A percentile compares a stretch with the other conserved stretches of the same genome.
Evolutionary conservation across 2,113 vertebrate genomes (phyloP).

Genomic region (Engystomops pustulosus): DNA sequence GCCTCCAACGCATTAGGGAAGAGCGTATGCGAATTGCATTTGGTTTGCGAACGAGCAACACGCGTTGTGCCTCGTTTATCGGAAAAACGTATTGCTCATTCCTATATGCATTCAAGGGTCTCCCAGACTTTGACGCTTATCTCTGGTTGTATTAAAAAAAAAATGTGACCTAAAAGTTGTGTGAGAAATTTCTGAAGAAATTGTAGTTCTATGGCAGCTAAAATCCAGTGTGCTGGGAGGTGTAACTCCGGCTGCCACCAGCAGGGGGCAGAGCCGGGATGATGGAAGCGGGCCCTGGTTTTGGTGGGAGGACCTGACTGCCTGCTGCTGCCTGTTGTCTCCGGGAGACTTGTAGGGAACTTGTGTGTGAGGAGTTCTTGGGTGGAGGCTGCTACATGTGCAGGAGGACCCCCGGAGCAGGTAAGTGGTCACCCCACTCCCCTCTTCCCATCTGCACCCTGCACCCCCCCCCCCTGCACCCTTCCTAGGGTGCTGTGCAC

Average conservation of each 20-base stretch:
- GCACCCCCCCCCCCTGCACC: background rate
- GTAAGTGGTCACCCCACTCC: background rate
- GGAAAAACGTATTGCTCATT: no score
- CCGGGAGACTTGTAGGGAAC: constrained; percentile 17
- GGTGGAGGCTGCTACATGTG: constrained; percentile 24
- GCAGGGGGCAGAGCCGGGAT: background rate
- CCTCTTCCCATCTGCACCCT: background rate
- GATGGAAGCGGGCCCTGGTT: background rate
- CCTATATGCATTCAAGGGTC: no score
- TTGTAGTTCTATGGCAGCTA: no score
- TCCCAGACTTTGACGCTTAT: no score
- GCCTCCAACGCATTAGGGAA: no score
- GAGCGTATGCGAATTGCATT: no score
- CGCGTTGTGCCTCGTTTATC: no score
- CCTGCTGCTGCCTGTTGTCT: constrained; percentile 38
- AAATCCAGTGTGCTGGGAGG: no score
- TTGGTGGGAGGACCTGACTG: constrained; percentile 20
- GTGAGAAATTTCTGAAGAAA: no score
- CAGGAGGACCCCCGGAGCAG: constrained; percentile 25
- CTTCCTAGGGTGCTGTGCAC: background rate
- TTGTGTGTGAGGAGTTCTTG: background rate
- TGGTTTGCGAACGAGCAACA: no score
- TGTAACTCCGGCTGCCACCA: background rate
- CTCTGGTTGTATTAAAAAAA: no score
- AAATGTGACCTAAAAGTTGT: no score